phyloP scores from a whole-genome alignment of 2,113 vertebrate species.

The Tupaia chinensis region DNA sequence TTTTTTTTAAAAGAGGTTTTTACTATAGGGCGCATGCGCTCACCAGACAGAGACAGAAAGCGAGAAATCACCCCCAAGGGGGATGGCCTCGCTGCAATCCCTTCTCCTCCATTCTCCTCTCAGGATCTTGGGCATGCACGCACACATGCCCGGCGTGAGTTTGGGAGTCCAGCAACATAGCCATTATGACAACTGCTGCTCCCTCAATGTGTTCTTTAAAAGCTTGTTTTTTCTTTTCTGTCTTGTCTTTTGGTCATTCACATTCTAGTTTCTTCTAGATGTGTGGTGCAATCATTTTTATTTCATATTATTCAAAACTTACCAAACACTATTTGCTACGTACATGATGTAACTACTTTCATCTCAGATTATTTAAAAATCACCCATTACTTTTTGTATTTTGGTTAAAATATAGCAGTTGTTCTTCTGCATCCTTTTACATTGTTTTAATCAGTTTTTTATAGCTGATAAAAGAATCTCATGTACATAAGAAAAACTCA shows the following conservation, averaged over 20 bases:
- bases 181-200: no score
- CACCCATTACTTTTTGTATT: not conserved
- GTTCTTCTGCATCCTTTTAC: accelerated
- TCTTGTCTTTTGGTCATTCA: not conserved
- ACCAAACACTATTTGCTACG: not conserved
- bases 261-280: not conserved
- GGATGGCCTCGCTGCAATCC: no score
- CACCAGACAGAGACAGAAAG: no score
- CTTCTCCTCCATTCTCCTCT: no score
- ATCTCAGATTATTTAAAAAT: not conserved
- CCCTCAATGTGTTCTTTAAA: not conserved
- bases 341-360: not conserved
- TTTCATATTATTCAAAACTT: not conserved
- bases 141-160: no score
- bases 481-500: not conserved
- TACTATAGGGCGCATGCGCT: no score
- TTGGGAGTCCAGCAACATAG: no score
- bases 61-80: no score
- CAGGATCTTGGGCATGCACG: no score
- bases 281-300: not conserved
- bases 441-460: not conserved
- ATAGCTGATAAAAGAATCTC: not conserved
- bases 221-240: not conserved
- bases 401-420: not conserved
- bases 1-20: no score